phyloP scores from a whole-genome alignment of 2,797 vertebrate species.

The Melanotaenia maccullochi region DNA sequence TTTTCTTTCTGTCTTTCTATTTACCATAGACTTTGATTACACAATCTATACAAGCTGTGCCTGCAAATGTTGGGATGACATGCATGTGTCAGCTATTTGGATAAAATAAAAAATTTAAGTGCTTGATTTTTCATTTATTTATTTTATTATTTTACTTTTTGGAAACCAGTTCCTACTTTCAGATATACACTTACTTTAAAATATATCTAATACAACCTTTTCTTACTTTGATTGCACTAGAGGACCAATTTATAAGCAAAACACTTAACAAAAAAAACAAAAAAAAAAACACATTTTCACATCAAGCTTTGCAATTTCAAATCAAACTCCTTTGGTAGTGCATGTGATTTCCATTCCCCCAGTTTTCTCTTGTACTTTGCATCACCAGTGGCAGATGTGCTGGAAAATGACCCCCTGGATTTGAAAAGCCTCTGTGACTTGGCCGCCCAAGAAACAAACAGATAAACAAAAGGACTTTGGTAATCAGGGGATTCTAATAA shows the following conservation, averaged over 20 bases:
- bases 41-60: background rate
- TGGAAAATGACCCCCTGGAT: slow-evolving; percentile 63
- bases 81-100: background rate
- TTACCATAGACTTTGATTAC: background rate
- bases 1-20: background rate
- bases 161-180: too few relatives aligned
- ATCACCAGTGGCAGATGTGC: slow-evolving; percentile 56
- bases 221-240: slow-evolving; percentile 42
- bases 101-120: background rate
- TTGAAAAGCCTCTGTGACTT: slow-evolving; percentile 49
- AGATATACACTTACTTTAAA: slow-evolving; percentile 3
- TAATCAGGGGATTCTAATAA: slow-evolving; percentile 73
- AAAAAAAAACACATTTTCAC: slow-evolving; percentile 46
- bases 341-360: slow-evolving; percentile 12
- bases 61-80: background rate
- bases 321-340: slow-evolving; percentile 28
- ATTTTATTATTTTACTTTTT: too few relatives aligned
- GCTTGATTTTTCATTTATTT: background rate
- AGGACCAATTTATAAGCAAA: slow-evolving; percentile 44
- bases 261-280: slow-evolving; percentile 49
- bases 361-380: slow-evolving; percentile 39
- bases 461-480: slow-evolving; percentile 60
- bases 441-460: slow-evolving; percentile 61
- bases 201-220: background rate
- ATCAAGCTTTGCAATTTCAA: slow-evolving; percentile 54